Evolutionary conservation across 2,797 vertebrate genomes (phyloP), one percentile per base, ranked within the genome.

Genomic region (Molossus molossus): DNA sequence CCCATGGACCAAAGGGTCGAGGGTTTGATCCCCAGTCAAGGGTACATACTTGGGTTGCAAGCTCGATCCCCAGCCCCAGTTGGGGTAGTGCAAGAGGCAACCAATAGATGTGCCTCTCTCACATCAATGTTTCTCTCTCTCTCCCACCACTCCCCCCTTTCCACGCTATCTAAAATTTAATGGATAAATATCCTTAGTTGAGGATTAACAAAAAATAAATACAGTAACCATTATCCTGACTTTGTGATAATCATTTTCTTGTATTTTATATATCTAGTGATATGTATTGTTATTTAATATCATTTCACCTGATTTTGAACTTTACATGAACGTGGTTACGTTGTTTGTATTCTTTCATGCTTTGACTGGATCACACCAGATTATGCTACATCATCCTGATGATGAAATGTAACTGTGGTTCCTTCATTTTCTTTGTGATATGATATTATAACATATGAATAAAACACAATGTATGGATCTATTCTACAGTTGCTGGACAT

Each of bases 191-290:
- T 20, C 65, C 29, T 33, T 15, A 67, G 65, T 14, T 67, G 65
- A 67, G n/a, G n/a, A 67, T 67, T 33, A 67, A 67, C 15, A n/a
- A 65, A 65, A 17, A 65, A 45, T 45, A 45, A 45, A 45, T 45
- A 91, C 25, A 73, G 17, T 84, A 92, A 48, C 10, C 9, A 85
- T 58, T 79, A 67, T 18, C 9, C 21, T 14, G 33, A 84, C 89
- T 79, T 88, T 55, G 48, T 69, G 37, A 40, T 76, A 15, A 82
- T 37, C 53, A 77, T 70, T 82, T 92, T 62, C 69, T 90, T 57
- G 9, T 45, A 29, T 64, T 86, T 87, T 90, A 75, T 15, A 50
- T 11, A 53, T 53, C 9, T 12, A 70, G 69, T 37, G 40, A 84
- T 20, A 86, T 33, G 45, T 25, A 48, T 48, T 65, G 21, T 50